A percentile compares a stretch with the other conserved stretches of the same genome.
These are phyloP conservation scores for Scalopus aquaticus DNA, from an alignment of 2,113 vertebrate genomes.

Conservation along the genomic window DNA sequence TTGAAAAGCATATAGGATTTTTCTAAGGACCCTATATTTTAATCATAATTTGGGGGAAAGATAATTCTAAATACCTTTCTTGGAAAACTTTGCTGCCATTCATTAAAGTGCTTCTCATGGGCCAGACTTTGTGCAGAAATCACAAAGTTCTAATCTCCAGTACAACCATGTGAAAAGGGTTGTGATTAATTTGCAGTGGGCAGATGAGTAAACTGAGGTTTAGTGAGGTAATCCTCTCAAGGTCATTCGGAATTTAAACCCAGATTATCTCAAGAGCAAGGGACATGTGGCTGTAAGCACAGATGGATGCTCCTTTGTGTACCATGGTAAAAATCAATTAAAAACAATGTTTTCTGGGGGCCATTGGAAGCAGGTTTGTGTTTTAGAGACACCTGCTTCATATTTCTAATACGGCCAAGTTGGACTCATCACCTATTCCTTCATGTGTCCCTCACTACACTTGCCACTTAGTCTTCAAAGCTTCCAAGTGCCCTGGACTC, in stretches of 20 bases:
- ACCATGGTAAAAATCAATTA: not conserved
- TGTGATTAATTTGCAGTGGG: not conserved
- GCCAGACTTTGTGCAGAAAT: not conserved
- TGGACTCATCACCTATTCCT: not conserved
- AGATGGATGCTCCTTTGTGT: not conserved
- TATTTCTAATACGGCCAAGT: not conserved
- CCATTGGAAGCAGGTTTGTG: not conserved
- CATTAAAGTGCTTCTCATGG: not conserved
- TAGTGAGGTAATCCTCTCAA: not conserved
- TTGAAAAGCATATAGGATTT: not conserved
- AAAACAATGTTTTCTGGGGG: not conserved
- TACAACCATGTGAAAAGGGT: not conserved
- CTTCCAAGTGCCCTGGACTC: not conserved
- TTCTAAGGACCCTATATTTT: constrained; percentile 9
- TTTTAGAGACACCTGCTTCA: not conserved
- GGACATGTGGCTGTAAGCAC: not conserved
- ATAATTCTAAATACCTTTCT: not conserved
- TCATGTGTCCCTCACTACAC: too few species aligned
- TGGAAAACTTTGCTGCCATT: not conserved
- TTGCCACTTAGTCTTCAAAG: not conserved
- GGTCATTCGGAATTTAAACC: not conserved
- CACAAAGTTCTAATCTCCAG: not conserved
- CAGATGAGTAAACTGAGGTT: not conserved
- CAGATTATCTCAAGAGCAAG: not conserved
- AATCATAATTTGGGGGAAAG: not conserved